Evolutionary conservation across 2,888 invertebrate species (phyloP), one percentile per base, ranked within the genome.

Genomic region (Meghimatium bilineatum): DNA sequence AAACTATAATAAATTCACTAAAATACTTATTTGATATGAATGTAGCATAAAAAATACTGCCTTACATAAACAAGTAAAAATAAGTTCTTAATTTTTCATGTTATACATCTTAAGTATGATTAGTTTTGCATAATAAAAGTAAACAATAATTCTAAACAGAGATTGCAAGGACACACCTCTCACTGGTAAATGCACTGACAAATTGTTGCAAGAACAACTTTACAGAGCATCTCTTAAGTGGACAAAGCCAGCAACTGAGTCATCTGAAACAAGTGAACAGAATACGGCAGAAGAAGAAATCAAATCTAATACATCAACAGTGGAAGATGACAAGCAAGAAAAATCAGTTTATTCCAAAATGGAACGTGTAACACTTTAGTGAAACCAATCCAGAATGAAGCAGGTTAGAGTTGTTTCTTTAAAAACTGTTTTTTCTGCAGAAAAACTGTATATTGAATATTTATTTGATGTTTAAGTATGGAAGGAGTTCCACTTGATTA

Each of bases 201-300:
- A 86, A 63, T 88, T 89, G 71, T 49, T 90, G 10, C 88, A 88
- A 76, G 86, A 90, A 32, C 87, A 89, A 38, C 80, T 91, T 20
- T 91, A 90, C 87, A 80, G 87, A 79, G 85, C 89, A 75, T 88
- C 90, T 32, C 44, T 90, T 78, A 87, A 90, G 75, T 89, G 90
- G 91, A 88, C 88, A 14, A 85, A 89, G 34, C 71, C 44, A 63
- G 49, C 77, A 29, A 20, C 20, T 34, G 38, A 74, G 67, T n/a
- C 77, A 20, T 23, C 74, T 32, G 72, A 36, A 66, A 66, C 49
- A 10, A 38, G 29, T 5, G 32, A 36, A 12, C 63, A 75, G 38
- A 52, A 38, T 8, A 38, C 71, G n/a, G 77, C 76, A 32, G 49
- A 23, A 49, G 75, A 80, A 67, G 74, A n/a, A 63, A 52, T 17